These are phyloP conservation scores for Halcyon malimbica DNA, from an alignment of 2,113 vertebrate genomes.

Conservation along the genomic window DNA sequence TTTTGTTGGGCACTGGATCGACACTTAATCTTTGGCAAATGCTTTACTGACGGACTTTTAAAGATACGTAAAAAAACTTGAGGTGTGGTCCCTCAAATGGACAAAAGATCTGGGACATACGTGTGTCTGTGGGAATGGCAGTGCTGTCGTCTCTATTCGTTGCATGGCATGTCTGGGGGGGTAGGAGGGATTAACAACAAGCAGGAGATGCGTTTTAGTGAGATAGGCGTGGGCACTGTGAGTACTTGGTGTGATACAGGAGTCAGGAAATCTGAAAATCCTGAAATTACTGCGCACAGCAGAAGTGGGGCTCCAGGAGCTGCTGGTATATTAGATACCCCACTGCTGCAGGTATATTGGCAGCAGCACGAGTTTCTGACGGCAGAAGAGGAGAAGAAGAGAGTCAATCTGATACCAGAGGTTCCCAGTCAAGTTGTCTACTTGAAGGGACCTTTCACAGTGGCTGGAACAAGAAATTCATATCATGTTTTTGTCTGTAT, in stretches of 20 bases:
- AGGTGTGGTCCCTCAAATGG: not conserved
- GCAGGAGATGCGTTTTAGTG: not conserved
- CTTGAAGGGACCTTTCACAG: not conserved
- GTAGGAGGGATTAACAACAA: not conserved
- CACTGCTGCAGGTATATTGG: rapidly evolving
- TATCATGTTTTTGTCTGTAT: not conserved
- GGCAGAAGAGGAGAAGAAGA: not conserved
- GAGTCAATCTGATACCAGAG: not conserved
- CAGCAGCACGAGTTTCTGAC: not conserved
- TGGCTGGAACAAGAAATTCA: not conserved
- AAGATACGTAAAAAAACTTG: not conserved
- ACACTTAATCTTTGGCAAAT: not conserved
- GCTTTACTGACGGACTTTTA: not conserved
- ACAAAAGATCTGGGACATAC: not conserved
- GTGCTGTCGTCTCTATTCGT: not conserved
- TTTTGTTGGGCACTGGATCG: not conserved
- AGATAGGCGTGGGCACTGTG: not conserved
- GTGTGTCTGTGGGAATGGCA: not conserved
- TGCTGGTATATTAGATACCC: no score
- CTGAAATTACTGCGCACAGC: not conserved
- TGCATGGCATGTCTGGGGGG: not conserved
- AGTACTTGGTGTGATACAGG: rapidly evolving
- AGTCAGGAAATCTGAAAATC: not conserved
- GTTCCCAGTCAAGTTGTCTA: not conserved
- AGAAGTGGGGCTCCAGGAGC: no score